These are phyloP conservation scores for Chaetops frenatus DNA, from an alignment of 2,113 vertebrate genomes.

Conservation along the genomic window DNA sequence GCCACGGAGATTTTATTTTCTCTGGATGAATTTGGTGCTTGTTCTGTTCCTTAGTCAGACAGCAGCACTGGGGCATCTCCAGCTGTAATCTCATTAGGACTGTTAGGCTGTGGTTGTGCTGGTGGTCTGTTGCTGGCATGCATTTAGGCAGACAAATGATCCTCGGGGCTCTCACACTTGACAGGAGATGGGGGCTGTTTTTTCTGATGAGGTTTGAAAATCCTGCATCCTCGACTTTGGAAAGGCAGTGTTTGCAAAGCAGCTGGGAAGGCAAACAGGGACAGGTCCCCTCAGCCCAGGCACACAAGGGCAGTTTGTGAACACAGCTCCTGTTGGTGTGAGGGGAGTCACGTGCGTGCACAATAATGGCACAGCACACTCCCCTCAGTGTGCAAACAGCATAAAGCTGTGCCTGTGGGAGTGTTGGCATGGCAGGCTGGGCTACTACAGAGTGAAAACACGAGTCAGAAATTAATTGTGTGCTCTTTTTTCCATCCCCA, in stretches of 20 bases:
- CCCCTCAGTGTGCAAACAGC: neutral
- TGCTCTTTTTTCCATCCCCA: neutral
- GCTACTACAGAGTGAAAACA: slow-evolving; percentile 12
- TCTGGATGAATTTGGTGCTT: neutral
- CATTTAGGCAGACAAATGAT: neutral
- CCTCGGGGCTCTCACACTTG: neutral
- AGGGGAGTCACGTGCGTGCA: slow-evolving; percentile 13
- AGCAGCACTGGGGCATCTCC: neutral
- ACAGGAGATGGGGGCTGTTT: neutral
- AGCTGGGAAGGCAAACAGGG: neutral
- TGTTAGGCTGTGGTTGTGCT: neutral
- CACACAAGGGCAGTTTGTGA: neutral
- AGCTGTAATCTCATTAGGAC: slow-evolving; percentile 7
- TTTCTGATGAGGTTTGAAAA: neutral
- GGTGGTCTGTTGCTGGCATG: neutral
- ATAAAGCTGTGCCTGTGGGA: slow-evolving; percentile 53
- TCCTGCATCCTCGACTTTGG: neutral
- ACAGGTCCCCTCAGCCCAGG: neutral
- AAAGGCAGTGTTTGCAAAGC: neutral
- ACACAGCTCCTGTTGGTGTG: neutral
- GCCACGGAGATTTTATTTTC: neutral
- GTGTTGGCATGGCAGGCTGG: neutral
- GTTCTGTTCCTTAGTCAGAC: neutral
- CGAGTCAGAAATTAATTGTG: slow-evolving; percentile 29
- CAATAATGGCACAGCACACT: neutral